These are phyloP conservation scores for Peromyscus aztecus DNA, from an alignment of 2,797 vertebrate species.

Conservation along the genomic window DNA sequence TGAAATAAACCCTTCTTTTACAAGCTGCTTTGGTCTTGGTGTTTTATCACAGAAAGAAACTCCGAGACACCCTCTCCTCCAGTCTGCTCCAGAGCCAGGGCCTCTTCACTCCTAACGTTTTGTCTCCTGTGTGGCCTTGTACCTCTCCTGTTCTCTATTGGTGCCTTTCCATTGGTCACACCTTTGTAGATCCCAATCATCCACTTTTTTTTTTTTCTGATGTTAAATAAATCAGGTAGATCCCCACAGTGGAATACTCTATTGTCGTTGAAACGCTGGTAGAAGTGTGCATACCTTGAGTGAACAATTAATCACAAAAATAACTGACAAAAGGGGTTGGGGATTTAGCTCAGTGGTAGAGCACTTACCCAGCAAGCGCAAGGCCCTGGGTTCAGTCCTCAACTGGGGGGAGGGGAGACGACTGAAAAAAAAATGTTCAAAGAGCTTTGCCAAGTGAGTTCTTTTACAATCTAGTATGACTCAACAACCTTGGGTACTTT, in stretches of 20 bases:
- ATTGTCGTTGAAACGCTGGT: background rate
- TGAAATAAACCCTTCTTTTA: background rate
- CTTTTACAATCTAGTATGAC: background rate
- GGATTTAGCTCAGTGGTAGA: too few relatives aligned
- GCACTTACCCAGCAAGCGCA: too few relatives aligned
- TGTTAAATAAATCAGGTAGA: background rate
- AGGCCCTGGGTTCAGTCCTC: too few relatives aligned
- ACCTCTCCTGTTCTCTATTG: background rate
- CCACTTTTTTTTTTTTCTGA: background rate
- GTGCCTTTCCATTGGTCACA: background rate
- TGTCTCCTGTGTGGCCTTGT: background rate
- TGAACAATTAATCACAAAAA: background rate
- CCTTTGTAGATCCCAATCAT: background rate
- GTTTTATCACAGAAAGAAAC: background rate
- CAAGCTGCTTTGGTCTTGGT: background rate
- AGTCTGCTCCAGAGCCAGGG: background rate
- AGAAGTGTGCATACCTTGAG: background rate
- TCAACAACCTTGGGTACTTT: background rate
- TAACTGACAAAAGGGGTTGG: background rate
- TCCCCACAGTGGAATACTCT: background rate
- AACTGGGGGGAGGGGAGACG: too few relatives aligned
- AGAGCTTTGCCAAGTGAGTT: background rate
- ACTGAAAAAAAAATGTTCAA: background rate
- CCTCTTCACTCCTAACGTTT: background rate
- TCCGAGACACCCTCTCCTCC: background rate